Evolutionary conservation across 2,797 vertebrate genomes (phyloP).

Genomic region (Fringilla coelebs): DNA sequence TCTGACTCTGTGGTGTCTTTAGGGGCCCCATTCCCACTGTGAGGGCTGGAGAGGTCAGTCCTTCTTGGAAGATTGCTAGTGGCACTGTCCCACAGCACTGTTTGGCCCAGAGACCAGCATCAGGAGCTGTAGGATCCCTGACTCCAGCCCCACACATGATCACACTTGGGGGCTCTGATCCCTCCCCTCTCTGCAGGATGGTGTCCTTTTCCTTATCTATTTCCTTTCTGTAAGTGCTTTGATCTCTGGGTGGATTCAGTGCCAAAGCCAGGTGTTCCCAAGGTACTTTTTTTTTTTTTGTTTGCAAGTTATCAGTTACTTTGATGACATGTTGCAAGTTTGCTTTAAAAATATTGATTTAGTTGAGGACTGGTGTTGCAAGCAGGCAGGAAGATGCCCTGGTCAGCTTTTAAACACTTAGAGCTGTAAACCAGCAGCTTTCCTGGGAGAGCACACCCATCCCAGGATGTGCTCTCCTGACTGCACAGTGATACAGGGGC

Average conservation of each 20-base stretch:
- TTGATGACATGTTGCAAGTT: background rate
- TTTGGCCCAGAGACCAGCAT: background rate
- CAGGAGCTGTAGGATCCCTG: background rate
- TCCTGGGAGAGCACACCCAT: background rate
- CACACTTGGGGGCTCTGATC: background rate
- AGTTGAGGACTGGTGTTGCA: background rate
- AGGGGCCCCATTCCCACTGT: background rate
- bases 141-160: background rate
- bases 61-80: background rate
- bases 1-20: background rate
- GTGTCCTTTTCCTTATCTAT: background rate
- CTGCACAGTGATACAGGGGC: background rate
- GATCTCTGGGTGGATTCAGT: background rate
- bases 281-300: background rate
- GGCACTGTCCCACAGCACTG: background rate
- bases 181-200: background rate
- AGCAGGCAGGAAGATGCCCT: background rate
- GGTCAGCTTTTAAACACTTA: background rate
- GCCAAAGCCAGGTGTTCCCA: background rate
- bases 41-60: accelerated
- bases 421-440: background rate
- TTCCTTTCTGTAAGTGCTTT: background rate
- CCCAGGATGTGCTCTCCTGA: background rate
- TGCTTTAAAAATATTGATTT: background rate
- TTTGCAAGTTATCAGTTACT: background rate